Conservation (phyloP, 2,797 vertebrate genomes). For the Onychomys arenicola region DNA sequence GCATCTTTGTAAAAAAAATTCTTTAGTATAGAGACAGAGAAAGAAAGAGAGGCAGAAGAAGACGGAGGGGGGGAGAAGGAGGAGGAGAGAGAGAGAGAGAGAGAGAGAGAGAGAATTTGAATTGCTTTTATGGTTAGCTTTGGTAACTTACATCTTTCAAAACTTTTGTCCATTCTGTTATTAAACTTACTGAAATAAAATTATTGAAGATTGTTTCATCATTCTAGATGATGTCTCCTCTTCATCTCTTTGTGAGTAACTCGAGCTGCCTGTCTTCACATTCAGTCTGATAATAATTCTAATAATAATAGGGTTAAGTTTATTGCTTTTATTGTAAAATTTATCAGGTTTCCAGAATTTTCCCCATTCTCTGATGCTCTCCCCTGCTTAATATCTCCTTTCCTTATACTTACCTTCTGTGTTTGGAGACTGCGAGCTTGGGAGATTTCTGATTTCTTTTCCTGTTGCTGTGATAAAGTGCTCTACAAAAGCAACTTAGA, state of each 20-base stretch:
- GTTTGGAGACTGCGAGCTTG: not conserved
- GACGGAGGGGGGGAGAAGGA: no score
- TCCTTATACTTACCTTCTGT: not conserved
- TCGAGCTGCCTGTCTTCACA: not conserved
- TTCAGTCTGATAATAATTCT: not conserved
- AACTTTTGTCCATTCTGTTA: not conserved
- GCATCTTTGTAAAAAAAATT: not conserved
- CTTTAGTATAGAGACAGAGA: not conserved
- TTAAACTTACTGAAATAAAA: not conserved
- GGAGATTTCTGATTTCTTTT: not conserved
- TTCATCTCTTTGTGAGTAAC: not conserved
- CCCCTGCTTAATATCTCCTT: not conserved
- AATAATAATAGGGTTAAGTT: not conserved
- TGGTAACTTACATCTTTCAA: slow-evolving; percentile 1
- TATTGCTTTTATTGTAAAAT: not conserved
- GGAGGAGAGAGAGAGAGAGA: not conserved
- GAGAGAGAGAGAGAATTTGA: not conserved
- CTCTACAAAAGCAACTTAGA: not conserved
- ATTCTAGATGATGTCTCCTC: not conserved
- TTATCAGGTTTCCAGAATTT: not conserved
- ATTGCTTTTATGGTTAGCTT: not conserved
- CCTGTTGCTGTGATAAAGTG: not conserved
- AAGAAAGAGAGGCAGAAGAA: not conserved
- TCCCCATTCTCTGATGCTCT: not conserved
- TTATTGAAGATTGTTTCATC: not conserved